Base-by-base conservation (phyloP, 2,888 invertebrate species). In the Rhamnusium bicolor region DNA sequence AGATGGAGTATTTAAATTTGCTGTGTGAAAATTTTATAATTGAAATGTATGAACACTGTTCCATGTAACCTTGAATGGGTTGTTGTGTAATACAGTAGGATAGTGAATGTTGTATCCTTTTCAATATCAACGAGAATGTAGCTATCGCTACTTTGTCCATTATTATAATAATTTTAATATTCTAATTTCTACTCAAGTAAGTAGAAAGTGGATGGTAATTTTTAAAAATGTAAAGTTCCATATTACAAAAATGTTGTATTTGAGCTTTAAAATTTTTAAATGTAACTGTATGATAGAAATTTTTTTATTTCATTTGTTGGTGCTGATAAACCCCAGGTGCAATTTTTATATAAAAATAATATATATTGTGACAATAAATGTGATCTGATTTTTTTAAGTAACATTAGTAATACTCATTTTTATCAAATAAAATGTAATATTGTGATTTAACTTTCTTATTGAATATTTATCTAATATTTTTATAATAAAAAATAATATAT, bases 71-170 rank as follows among this genome's bases (percentile, higher is more conserved):
- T 76, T 78, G 72, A 74, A 69, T 74, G 79, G 80, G 83, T 85
- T 84, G 72, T 77, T 76, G 79, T 84, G 74, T 76, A 62, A 73
- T 56, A 58, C 58, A 77, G 82, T 86, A 85, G 85, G 72, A 80
- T 86, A 85, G 84, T 85, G 82, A 84, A 85, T 86, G 86, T 86
- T 84, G 84, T 85, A 83, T 86, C 84, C 84, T 85, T 80, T 85
- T 85, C 84, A 85, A 79, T 81, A 81, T 81, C 82, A 82, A 80
- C 82, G 82, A 82, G 77, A 75, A 69, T 72, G 77, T 75, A 79
- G 74, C 75, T 19, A 71, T 24, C 24, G 74, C 74, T 72, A 75
- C 80, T 72, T 71, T 74, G 81, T 82, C 82, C 81, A 81, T 80
- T 79, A 79, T 79, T 72, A 67, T 76, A 75, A 71, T 53, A 53